Conservation (phyloP, 2,113 vertebrate genomes). For the Agapornis roseicollis region DNA sequence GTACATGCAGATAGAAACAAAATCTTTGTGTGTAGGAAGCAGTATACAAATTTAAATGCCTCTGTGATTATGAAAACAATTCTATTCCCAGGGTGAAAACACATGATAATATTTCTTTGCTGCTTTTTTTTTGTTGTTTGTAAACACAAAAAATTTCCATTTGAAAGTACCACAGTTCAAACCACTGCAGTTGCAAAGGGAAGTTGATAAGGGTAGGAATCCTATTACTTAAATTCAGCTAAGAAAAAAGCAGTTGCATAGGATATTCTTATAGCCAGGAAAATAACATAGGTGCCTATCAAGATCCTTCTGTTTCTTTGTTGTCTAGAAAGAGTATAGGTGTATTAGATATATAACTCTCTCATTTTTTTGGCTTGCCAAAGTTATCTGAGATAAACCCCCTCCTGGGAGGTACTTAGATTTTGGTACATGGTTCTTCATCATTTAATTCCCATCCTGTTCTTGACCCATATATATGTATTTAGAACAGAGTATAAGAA, state of each 20-base stretch:
- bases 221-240: background rate
- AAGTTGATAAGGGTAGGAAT: background rate
- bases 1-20: background rate
- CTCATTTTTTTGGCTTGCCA: background rate
- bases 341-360: background rate
- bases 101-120: background rate
- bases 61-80: background rate
- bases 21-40: background rate
- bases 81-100: background rate
- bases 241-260: background rate
- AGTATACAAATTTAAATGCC: background rate
- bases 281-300: background rate
- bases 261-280: background rate
- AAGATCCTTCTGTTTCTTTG: background rate
- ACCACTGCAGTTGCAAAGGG: background rate
- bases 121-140: background rate
- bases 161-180: background rate
- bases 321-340: background rate
- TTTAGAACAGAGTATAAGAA: background rate
- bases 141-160: background rate
- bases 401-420: background rate
- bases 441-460: background rate
- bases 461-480: background rate
- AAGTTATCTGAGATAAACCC: background rate
- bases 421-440: background rate